phyloP scores from a whole-genome alignment of 2,113 vertebrate species.

The Osmerus eperlanus region DNA sequence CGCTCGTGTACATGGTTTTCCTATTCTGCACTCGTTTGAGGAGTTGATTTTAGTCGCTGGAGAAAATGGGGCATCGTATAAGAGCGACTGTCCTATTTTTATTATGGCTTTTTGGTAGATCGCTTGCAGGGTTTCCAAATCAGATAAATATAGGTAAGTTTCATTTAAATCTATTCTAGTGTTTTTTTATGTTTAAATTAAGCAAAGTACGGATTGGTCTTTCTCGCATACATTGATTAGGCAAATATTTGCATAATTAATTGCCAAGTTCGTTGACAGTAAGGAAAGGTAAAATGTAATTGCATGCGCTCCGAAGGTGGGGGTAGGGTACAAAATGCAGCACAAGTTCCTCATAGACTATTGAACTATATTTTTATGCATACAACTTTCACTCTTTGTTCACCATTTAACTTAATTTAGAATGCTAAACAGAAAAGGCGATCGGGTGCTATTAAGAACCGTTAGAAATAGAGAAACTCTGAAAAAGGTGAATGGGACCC shows the following conservation, averaged over 20 bases:
- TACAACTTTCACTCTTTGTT: background rate
- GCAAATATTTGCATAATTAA: conserved; percentile 22
- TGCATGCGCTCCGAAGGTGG: background rate
- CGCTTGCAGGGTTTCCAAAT: conserved; percentile 89
- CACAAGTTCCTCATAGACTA: conserved; percentile 8
- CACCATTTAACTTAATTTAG: no score
- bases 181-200: background rate
- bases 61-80: conserved; percentile 84
- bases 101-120: conserved; percentile 74
- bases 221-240: conserved; percentile 1
- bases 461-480: no score
- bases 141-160: conserved; percentile 97
- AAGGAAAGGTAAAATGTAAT: background rate
- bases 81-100: conserved; percentile 72
- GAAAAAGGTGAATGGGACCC: no score
- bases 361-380: background rate
- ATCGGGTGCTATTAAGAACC: no score
- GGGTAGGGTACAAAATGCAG: background rate
- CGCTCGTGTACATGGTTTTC: conserved; percentile 71
- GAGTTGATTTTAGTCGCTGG: conserved; percentile 77
- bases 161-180: background rate
- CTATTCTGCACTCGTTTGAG: conserved; percentile 75
- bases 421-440: no score
- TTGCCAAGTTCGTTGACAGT: conserved; percentile 40
- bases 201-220: conserved; percentile 25